Percentiles rank a stretch among this genome's conserved stretches.
Conservation (phyloP, 2,797 vertebrate species). For the Phaenicophaeus curvirostris region DNA sequence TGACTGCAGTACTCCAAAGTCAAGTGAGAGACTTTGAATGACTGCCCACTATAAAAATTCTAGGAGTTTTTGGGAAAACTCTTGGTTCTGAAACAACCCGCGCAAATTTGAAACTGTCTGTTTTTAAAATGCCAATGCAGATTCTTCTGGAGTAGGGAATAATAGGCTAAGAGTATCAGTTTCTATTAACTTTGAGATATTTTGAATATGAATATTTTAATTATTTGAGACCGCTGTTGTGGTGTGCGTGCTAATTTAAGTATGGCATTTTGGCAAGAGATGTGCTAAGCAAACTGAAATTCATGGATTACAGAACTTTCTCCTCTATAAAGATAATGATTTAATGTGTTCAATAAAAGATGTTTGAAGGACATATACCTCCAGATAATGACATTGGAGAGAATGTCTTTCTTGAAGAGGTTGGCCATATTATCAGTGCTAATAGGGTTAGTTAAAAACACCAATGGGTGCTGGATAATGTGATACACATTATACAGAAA, state of each 20-base stretch:
- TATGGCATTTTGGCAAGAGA: slow-evolving; percentile 32
- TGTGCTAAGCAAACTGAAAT: slow-evolving; percentile 34
- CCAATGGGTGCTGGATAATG: neutral
- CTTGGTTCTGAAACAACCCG: neutral
- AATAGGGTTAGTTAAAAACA: neutral
- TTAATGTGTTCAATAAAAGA: neutral
- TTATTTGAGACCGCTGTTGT: neutral
- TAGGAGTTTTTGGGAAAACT: neutral
- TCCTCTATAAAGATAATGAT: slow-evolving; percentile 19
- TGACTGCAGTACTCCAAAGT: neutral
- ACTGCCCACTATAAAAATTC: neutral
- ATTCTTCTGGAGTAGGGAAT: neutral
- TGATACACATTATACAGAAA: neutral
- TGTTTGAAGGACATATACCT: neutral
- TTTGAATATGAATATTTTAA: slow-evolving; percentile 36
- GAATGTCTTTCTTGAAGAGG: neutral
- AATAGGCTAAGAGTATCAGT: neutral
- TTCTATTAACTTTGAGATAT: slow-evolving; percentile 11
- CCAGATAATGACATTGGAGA: neutral
- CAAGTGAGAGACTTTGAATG: neutral
- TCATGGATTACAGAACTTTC: neutral
- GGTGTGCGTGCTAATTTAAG: slow-evolving; percentile 20
- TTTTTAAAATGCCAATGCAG: neutral
- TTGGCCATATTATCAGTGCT: neutral
- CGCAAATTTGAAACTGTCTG: neutral